These are phyloP conservation scores for Ormia ochracea DNA, from an alignment of 2,888 invertebrate species.

Conservation along the genomic window DNA sequence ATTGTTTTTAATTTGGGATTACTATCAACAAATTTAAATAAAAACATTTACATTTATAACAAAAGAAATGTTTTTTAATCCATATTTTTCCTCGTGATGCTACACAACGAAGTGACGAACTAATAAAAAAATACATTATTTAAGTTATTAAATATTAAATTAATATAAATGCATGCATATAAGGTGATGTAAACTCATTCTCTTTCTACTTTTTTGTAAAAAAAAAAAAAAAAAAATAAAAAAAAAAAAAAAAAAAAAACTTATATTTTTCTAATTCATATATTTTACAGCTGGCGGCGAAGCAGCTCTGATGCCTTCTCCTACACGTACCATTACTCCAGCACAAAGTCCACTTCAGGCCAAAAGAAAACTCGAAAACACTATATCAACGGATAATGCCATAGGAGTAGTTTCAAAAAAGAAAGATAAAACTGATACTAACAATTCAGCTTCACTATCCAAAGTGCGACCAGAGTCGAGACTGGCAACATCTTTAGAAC, in stretches of 20 bases:
- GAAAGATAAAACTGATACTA: conserved; percentile 80
- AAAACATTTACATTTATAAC: too few species aligned
- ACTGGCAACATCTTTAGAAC: conserved; percentile 24
- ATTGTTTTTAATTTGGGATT: too few species aligned
- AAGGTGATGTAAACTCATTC: too few species aligned
- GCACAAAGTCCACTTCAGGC: conserved; percentile 79
- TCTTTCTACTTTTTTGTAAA: too few species aligned
- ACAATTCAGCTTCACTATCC: conserved; percentile 65
- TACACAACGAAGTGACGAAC: too few species aligned
- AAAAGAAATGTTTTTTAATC: too few species aligned
- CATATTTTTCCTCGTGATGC: too few species aligned
- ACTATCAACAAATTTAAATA: too few species aligned
- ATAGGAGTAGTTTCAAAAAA: conserved; percentile 80
- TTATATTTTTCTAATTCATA: conserved; percentile 58
- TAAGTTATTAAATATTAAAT: too few species aligned
- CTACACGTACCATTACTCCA: conserved; percentile 79
- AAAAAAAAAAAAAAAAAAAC: conserved; percentile 53
- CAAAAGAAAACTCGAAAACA: conserved; percentile 86
- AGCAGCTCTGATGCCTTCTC: conserved; percentile 80
- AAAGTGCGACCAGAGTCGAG: conserved; percentile 60
- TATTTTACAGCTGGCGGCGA: conserved; percentile 75
- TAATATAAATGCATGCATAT: too few species aligned
- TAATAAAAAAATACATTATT: too few species aligned
- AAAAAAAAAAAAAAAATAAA: too few species aligned
- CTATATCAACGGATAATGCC: conserved; percentile 84